Percentiles rank a stretch among this genome's conserved stretches.
Conservation (phyloP, 2,888 invertebrate genomes). For the Anorthoa munda region DNA sequence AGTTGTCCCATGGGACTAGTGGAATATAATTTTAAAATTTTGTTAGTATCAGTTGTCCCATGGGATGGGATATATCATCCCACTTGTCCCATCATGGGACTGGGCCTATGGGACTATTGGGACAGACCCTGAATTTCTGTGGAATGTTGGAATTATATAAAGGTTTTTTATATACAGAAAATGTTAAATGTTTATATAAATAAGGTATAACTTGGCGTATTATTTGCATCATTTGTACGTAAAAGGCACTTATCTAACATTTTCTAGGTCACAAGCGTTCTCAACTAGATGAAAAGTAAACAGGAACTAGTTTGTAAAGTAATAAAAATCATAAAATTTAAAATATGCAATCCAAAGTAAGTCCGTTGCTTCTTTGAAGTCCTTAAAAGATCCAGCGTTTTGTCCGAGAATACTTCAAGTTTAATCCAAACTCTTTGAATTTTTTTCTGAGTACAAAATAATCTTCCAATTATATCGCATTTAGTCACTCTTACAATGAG, state of each 20-base stretch:
- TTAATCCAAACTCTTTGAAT: neutral
- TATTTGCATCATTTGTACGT: constrained; percentile 29
- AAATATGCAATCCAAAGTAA: neutral
- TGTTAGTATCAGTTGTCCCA: too few relatives aligned
- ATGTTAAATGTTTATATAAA: neutral
- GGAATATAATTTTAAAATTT: too few relatives aligned
- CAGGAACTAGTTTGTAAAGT: constrained; percentile 6
- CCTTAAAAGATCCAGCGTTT: neutral
- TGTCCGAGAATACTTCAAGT: neutral
- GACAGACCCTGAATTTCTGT: too few relatives aligned
- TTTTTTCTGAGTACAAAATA: too few relatives aligned
- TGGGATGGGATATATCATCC: too few relatives aligned
- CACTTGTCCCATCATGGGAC: too few relatives aligned
- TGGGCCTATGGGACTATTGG: too few relatives aligned
- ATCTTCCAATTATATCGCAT: constrained; percentile 16
- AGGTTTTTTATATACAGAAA: neutral
- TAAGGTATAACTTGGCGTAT: constrained; percentile 28
- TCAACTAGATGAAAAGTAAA: constrained; percentile 10
- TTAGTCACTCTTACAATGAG: constrained; percentile 23
- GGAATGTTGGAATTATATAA: too few relatives aligned
- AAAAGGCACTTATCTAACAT: constrained; percentile 39
- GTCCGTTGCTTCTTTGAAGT: neutral
- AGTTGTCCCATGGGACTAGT: too few relatives aligned
- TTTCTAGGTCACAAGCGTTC: constrained; percentile 20
- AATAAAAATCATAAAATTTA: neutral